phyloP scores from a whole-genome alignment of 2,113 vertebrate species.

The Dipodomys spectabilis region DNA sequence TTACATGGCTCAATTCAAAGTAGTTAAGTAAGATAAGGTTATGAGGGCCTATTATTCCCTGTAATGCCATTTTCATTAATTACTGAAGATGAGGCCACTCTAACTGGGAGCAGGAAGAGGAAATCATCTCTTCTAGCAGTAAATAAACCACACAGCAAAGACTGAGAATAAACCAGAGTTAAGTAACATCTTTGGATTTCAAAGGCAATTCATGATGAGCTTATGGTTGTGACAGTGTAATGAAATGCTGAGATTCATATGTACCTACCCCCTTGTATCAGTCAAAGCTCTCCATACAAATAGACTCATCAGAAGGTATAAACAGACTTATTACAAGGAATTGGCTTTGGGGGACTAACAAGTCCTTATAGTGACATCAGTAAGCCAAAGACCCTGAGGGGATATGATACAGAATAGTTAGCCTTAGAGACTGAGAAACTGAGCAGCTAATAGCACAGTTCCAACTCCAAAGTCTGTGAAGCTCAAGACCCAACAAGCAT shows the following conservation, averaged over 20 bases:
- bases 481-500: neutral
- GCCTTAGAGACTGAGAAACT: neutral
- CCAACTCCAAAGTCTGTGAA: neutral
- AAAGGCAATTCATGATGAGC: neutral
- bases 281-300: neutral
- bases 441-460: neutral
- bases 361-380: neutral
- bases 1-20: slow-evolving; percentile 69
- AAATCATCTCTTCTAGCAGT: slow-evolving; percentile 63
- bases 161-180: slow-evolving; percentile 60
- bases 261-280: neutral
- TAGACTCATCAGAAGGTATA: neutral
- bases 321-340: neutral
- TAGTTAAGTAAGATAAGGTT: slow-evolving; percentile 61
- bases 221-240: slow-evolving; percentile 51
- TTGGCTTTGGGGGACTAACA: neutral
- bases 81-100: slow-evolving; percentile 11
- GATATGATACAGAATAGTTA: neutral
- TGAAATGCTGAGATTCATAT: slow-evolving; percentile 26
- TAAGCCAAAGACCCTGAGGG: neutral
- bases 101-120: slow-evolving; percentile 51
- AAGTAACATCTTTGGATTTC: slow-evolving; percentile 28
- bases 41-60: slow-evolving; percentile 28
- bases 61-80: slow-evolving; percentile 71
- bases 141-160: slow-evolving; percentile 44